A percentile compares a stretch with the other conserved stretches of the same genome.
Evolutionary conservation across 64 coral and sea anemone species (phyloP).

Genomic region (Anthopleura sola): DNA sequence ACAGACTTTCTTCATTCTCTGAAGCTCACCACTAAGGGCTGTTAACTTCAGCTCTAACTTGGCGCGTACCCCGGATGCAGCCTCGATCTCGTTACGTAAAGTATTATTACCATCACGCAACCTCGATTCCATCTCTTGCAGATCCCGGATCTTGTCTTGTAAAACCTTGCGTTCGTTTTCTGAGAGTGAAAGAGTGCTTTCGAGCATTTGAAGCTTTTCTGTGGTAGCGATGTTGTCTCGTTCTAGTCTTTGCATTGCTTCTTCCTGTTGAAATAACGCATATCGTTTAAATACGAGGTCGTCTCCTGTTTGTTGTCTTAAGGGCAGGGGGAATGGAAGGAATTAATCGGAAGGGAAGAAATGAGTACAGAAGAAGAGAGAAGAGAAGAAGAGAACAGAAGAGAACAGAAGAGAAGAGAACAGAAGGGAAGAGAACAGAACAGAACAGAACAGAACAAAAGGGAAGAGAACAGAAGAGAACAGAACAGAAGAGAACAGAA

Average conservation of each 20-base stretch:
- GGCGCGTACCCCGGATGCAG: slow-evolving; percentile 43
- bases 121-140: slow-evolving; percentile 66
- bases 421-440: too few species aligned
- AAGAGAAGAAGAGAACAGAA: too few species aligned
- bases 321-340: too few species aligned
- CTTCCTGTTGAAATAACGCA: slow-evolving; percentile 80
- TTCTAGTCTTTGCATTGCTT: slow-evolving; percentile 61
- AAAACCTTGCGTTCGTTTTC: slow-evolving; percentile 66
- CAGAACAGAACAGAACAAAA: too few species aligned
- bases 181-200: slow-evolving; percentile 74
- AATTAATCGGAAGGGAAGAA: too few species aligned
- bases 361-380: too few species aligned
- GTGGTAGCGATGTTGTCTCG: slow-evolving; percentile 35
- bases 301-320: too few species aligned
- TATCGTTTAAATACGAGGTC: too few species aligned
- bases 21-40: slow-evolving; percentile 69
- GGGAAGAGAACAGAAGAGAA: too few species aligned
- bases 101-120: slow-evolving; percentile 41
- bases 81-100: slow-evolving; percentile 60
- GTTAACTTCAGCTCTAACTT: slow-evolving; percentile 70
- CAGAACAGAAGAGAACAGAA: too few species aligned
- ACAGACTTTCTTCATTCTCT: slow-evolving; percentile 50
- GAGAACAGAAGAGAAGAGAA: too few species aligned
- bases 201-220: slow-evolving; percentile 80
- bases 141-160: slow-evolving; percentile 65